Conservation (phyloP, 2,797 vertebrate species). For the Notolepis coatsorum region DNA sequence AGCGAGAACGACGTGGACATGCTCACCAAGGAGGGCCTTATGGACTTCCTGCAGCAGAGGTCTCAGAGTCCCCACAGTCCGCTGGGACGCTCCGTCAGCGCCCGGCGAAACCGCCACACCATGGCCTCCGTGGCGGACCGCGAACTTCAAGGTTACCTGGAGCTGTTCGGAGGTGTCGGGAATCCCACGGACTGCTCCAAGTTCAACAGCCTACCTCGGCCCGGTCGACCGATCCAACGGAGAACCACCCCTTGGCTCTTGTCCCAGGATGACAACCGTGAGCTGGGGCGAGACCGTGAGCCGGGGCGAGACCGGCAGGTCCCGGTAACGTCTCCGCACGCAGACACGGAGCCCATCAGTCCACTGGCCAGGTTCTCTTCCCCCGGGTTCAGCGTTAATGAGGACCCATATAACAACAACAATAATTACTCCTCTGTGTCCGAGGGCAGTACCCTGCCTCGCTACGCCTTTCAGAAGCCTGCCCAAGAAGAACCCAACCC, state of each 20-base stretch:
- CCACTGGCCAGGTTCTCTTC: slow-evolving; percentile 73
- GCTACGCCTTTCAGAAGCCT: slow-evolving; percentile 62
- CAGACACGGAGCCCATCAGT: slow-evolving; percentile 76
- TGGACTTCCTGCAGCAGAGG: slow-evolving; percentile 86
- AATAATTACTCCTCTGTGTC: slow-evolving; percentile 70
- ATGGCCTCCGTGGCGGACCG: slow-evolving; percentile 84
- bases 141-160: slow-evolving; percentile 89
- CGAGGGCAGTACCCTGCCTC: slow-evolving; percentile 69
- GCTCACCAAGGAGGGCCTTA: slow-evolving; percentile 88
- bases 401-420: slow-evolving; percentile 65
- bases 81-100: slow-evolving; percentile 85
- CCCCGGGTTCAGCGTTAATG: slow-evolving; percentile 57
- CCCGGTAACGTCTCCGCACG: slow-evolving; percentile 56
- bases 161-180: slow-evolving; percentile 73
- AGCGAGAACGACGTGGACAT: slow-evolving; percentile 95
- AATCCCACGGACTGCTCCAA: slow-evolving; percentile 77
- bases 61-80: slow-evolving; percentile 89
- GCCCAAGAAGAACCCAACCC: slow-evolving; percentile 39
- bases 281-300: no score
- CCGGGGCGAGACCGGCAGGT: slow-evolving; percentile 64
- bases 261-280: slow-evolving; percentile 76
- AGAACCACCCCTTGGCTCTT: slow-evolving; percentile 80
- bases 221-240: slow-evolving; percentile 78
- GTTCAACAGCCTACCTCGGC: slow-evolving; percentile 91
- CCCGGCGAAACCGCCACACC: slow-evolving; percentile 90